Evolutionary conservation across 2,113 vertebrate genomes (phyloP), one percentile per base, ranked within the genome.

Genomic region (Numida meleagris): DNA sequence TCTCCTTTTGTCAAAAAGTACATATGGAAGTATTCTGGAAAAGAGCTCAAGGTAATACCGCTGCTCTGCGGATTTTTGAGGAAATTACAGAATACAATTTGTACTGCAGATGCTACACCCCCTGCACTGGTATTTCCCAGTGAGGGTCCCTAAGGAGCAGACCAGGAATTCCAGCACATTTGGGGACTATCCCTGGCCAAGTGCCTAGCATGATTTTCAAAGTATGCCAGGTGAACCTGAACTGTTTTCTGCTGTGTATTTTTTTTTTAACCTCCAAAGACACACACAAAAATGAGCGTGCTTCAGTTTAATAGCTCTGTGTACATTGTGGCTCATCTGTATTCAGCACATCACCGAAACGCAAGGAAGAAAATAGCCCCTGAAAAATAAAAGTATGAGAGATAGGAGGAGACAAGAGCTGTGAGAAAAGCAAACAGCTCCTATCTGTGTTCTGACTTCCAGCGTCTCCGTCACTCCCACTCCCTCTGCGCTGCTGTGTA

Each of bases 331-430:
- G 38, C 91, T 95, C 94, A 93, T 95, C 93, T 93, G 91, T 94
- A 94, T 96, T 83, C 94, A 78, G 85, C 79, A 40, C 94, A 51
- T 66, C 55, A 24, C 68, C 76, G 67, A 82, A 57, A 86, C 6
- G 50, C 43, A 72, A 89, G 67, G 85, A 71, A 57, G 61, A 95
- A 96, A 95, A 96, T 45, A 94, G 91, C 68, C 88, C 57, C 90
- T 86, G 95, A 95, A 93, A 95, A 95, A 97, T 78, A 91, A 85
- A 89, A 90, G 88, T 67, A 43, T 50, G 72, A 34, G 79, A 78
- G 83, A 53, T 17, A 80, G 72, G 86, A 95, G 88, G 76, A 95
- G 88, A 78, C 57, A 68, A 1, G 2, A 82, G 72, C 82, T 73
- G 74, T 55, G 82, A 40, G 80, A 70, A 82, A 79, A 93, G 75